These are phyloP conservation scores for Anabacerthia variegaticeps DNA, from an alignment of 2,797 vertebrate species.

Conservation along the genomic window DNA sequence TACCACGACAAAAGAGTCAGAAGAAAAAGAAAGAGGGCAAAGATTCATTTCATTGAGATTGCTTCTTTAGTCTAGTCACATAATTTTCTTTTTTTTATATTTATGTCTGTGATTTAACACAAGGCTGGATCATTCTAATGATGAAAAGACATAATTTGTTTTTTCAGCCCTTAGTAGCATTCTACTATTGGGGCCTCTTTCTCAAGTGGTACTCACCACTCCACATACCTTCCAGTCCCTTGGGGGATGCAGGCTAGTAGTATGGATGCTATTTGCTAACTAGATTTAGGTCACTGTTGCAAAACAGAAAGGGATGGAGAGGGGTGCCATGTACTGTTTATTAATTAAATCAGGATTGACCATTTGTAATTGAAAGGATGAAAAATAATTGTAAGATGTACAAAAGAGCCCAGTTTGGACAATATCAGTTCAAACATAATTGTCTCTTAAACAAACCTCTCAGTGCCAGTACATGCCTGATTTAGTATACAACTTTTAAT, in stretches of 20 bases:
- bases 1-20: not conserved
- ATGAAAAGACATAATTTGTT: not conserved
- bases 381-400: not conserved
- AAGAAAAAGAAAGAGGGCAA: not conserved
- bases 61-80: not conserved
- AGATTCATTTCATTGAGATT: not conserved
- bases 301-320: not conserved
- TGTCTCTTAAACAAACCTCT: not conserved
- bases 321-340: not conserved
- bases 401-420: not conserved
- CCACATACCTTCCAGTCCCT: not conserved
- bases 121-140: not conserved
- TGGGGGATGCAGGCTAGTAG: not conserved
- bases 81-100: not conserved
- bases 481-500: not conserved
- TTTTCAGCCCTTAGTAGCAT: not conserved
- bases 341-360: not conserved
- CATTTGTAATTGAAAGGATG: not conserved
- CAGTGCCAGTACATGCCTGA: not conserved
- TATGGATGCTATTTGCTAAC: not conserved
- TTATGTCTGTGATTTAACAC: not conserved
- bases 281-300: not conserved
- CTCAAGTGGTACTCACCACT: not conserved
- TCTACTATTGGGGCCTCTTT: not conserved
- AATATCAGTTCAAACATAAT: not conserved